These are phyloP conservation scores for Spialia ferax DNA, from an alignment of 2,888 invertebrate genomes.

Conservation along the genomic window DNA sequence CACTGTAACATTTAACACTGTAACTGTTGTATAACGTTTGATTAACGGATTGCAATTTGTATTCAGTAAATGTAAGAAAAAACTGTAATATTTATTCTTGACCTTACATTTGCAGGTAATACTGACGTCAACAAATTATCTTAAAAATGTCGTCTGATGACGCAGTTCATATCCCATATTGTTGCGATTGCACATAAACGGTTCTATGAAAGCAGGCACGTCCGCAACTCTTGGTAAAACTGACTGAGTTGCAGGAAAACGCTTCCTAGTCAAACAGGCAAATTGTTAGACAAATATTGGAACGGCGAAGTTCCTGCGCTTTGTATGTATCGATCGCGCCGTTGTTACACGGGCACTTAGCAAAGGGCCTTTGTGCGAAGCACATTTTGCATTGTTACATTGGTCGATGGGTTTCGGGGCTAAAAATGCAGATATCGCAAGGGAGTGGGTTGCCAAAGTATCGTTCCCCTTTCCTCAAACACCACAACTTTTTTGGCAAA, in stretches of 20 bases:
- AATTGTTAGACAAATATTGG: conserved; percentile 81
- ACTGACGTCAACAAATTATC: conserved; percentile 14
- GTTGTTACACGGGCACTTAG: conserved; percentile 53
- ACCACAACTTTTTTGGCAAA: too few relatives aligned
- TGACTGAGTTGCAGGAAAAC: conserved; percentile 67
- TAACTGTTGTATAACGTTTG: too few relatives aligned
- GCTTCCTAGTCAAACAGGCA: conserved; percentile 78
- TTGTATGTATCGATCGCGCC: conserved; percentile 66
- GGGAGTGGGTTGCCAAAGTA: not conserved
- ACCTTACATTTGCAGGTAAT: not conserved
- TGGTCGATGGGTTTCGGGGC: not conserved
- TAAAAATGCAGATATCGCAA: not conserved
- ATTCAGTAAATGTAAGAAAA: not conserved
- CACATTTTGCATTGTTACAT: not conserved
- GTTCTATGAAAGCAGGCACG: conserved; percentile 26
- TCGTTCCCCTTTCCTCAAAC: not conserved
- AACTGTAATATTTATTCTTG: not conserved
- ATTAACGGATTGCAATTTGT: too few relatives aligned
- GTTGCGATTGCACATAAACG: not conserved
- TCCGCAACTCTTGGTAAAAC: conserved; percentile 57
- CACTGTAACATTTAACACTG: too few relatives aligned
- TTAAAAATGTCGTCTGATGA: conserved; percentile 1
- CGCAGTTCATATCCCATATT: conserved; percentile 20
- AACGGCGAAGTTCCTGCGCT: conserved; percentile 64
- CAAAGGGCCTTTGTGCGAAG: conserved; percentile 49